Evolutionary conservation across 2,113 vertebrate species (phyloP).

Genomic region (Numida meleagris): DNA sequence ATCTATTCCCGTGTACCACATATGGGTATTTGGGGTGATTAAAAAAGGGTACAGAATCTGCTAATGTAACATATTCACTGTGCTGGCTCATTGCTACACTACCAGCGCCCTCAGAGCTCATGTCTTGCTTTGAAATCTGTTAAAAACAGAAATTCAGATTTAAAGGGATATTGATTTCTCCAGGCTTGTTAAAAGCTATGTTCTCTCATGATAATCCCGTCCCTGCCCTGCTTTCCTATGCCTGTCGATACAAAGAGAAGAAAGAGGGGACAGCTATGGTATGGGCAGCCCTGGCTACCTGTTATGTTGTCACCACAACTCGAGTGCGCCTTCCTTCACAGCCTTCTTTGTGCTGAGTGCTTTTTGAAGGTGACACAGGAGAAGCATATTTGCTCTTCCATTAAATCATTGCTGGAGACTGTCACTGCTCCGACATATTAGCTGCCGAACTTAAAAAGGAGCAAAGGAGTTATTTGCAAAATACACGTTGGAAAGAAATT

Average conservation of each 20-base stretch:
- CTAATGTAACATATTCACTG: not conserved
- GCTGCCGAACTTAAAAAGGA: not conserved
- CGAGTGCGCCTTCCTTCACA: not conserved
- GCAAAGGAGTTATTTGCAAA: constrained; percentile 38
- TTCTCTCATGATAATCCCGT: not conserved
- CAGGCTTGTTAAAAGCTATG: rapidly evolving
- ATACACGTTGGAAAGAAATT: constrained; percentile 13
- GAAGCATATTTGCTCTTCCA: not conserved
- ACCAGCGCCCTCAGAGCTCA: not conserved
- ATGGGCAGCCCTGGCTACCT: not conserved
- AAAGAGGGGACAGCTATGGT: not conserved
- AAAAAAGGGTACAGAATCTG: not conserved
- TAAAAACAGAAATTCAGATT: not conserved
- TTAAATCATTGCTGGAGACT: not conserved
- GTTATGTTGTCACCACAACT: not conserved
- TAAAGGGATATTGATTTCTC: not conserved
- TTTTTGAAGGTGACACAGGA: not conserved
- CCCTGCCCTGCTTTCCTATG: not conserved
- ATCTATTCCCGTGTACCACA: not conserved
- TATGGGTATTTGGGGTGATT: not conserved
- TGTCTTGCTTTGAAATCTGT: not conserved
- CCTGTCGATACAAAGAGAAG: not conserved
- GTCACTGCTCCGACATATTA: rapidly evolving
- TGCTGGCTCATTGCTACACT: not conserved
- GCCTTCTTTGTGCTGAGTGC: not conserved